Evolutionary conservation across 1,140 invertebrate genomes (phyloP).

Genomic region (Acromyrmex heyeri): DNA sequence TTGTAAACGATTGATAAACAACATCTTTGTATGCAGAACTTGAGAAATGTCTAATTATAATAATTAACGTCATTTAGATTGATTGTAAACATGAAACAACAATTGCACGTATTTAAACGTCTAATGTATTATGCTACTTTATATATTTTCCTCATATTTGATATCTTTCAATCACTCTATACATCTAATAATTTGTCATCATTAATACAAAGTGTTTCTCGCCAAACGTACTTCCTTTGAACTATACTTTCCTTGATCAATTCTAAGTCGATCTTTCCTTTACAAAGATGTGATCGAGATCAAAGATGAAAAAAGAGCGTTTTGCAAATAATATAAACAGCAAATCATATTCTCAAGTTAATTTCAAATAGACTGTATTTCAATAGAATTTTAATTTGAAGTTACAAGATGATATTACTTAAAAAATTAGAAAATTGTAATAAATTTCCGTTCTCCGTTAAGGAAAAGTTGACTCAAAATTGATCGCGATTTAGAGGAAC

Average conservation of each 20-base stretch:
- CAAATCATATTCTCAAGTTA: constrained; percentile 9
- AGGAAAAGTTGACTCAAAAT: background rate
- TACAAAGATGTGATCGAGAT: background rate
- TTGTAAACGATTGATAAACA: constrained; percentile 4
- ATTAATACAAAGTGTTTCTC: constrained; percentile 4
- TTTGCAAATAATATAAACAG: constrained; percentile 1
- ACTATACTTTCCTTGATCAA: background rate
- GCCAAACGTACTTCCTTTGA: background rate
- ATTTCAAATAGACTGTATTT: background rate
- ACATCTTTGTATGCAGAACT: background rate
- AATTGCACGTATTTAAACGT: constrained; percentile 48
- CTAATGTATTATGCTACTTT: constrained; percentile 35
- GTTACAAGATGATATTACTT: constrained; percentile 4
- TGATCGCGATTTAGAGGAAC: background rate
- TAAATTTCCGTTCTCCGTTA: background rate
- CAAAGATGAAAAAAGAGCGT: background rate
- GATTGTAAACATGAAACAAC: constrained; percentile 37
- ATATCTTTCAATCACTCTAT: constrained; percentile 33
- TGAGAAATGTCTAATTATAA: constrained; percentile 36
- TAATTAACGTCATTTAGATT: constrained; percentile 46
- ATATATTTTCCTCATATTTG: constrained; percentile 3
- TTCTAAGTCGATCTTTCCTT: background rate
- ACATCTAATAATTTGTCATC: background rate
- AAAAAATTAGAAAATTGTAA: background rate
- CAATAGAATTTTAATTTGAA: constrained; percentile 5